These are phyloP conservation scores for Platynereis dumerilii DNA, from an alignment of 2,888 invertebrate species.

Conservation along the genomic window DNA sequence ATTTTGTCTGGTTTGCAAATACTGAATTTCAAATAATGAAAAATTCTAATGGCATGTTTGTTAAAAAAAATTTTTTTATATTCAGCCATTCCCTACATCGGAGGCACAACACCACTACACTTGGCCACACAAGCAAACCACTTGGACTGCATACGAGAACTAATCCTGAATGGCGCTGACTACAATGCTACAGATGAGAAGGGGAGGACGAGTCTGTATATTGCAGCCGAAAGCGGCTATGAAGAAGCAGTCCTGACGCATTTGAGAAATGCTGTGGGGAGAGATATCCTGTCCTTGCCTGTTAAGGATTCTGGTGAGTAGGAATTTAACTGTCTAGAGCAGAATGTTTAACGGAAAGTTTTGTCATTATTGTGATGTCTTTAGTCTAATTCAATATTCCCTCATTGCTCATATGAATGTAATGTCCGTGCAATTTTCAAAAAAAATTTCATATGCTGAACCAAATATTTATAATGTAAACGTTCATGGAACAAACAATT, in stretches of 20 bases:
- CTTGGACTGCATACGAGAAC: conserved; percentile 50
- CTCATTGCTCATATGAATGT: neutral
- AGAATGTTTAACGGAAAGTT: too few species aligned
- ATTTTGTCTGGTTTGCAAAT: neutral
- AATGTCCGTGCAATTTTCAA: too few species aligned
- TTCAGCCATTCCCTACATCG: conserved; percentile 53
- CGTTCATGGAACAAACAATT: too few species aligned
- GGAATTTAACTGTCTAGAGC: neutral
- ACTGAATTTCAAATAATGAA: neutral
- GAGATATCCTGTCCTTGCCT: conserved; percentile 59
- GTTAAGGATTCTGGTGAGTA: conserved; percentile 47
- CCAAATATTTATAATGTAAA: too few species aligned
- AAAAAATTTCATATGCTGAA: too few species aligned
- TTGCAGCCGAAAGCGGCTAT: conserved; percentile 51
- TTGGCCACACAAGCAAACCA: conserved; percentile 55
- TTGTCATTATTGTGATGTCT: neutral
- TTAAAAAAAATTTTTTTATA: neutral
- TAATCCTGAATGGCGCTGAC: conserved; percentile 60
- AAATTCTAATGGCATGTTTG: neutral
- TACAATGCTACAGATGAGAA: conserved; percentile 59
- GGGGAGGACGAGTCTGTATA: conserved; percentile 53
- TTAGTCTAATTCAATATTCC: neutral
- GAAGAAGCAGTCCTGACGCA: conserved; percentile 53
- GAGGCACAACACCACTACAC: conserved; percentile 59
- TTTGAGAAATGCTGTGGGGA: conserved; percentile 56